phyloP scores from a whole-genome alignment of 1,140 invertebrate genomes.

The Archegozetes longisetosus region DNA sequence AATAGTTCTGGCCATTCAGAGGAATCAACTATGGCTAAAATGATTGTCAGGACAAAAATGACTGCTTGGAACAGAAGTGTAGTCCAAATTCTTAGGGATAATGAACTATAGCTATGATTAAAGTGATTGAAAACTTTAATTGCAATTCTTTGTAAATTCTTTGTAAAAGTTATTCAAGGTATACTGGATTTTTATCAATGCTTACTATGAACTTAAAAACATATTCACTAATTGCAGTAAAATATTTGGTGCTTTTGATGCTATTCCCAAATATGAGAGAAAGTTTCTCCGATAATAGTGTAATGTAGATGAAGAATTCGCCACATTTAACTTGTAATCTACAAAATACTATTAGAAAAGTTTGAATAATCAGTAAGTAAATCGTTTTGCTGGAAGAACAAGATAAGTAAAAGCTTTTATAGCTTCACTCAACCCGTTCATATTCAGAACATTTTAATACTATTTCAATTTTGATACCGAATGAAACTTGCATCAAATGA shows the following conservation, averaged over 20 bases:
- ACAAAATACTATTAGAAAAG: constrained; percentile 61
- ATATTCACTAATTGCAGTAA: constrained; percentile 90
- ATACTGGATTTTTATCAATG: constrained; percentile 17
- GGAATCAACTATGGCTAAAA: constrained; percentile 77
- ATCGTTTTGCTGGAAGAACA: neutral
- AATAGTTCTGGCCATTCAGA: constrained; percentile 54
- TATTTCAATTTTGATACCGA: no score
- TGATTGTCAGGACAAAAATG: constrained; percentile 70
- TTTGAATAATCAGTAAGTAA: neutral
- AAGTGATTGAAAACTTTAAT: neutral
- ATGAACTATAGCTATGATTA: constrained; percentile 47
- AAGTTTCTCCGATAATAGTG: constrained; percentile 50
- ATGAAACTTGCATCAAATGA: no score
- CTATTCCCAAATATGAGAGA: constrained; percentile 63
- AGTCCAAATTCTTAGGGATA: neutral
- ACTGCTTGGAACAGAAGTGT: constrained; percentile 60
- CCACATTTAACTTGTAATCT: constrained; percentile 57
- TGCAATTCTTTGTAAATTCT: neutral
- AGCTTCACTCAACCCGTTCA: neutral
- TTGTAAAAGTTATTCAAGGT: neutral
- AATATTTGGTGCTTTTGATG: constrained; percentile 80
- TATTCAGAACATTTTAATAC: neutral
- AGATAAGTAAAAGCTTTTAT: neutral
- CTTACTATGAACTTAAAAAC: constrained; percentile 71
- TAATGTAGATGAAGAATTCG: constrained; percentile 32